These are phyloP conservation scores for Menidia beryllina DNA, from an alignment of 2,113 vertebrate species.

Conservation along the genomic window DNA sequence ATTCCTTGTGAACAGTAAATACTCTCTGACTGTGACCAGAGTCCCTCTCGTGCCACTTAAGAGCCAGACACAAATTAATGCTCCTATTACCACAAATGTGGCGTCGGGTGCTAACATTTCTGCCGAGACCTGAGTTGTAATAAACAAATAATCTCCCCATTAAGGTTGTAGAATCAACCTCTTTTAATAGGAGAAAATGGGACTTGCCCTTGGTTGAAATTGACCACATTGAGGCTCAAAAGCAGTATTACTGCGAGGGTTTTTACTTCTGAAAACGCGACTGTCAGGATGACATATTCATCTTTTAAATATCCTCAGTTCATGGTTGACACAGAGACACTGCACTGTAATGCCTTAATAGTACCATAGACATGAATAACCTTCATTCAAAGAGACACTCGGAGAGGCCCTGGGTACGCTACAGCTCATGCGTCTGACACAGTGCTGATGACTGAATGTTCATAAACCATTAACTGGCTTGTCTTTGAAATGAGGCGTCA, in stretches of 20 bases:
- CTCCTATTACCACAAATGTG: conserved; percentile 6
- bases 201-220: conserved; percentile 27
- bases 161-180: conserved; percentile 17
- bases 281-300: conserved; percentile 56
- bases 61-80: conserved; percentile 7
- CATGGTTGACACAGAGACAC: conserved; percentile 62
- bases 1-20: conserved; percentile 25
- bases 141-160: conserved; percentile 10
- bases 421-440: conserved; percentile 44
- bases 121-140: background rate
- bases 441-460: conserved; percentile 49
- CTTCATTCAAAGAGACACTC: conserved; percentile 44
- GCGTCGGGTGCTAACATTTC: conserved; percentile 32
- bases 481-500: conserved; percentile 35
- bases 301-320: conserved; percentile 50
- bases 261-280: conserved; percentile 37
- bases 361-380: conserved; percentile 61
- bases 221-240: conserved; percentile 26
- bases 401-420: conserved; percentile 35
- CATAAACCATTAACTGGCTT: conserved; percentile 31
- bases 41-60: conserved; percentile 5
- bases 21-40: background rate
- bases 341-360: conserved; percentile 78
- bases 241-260: conserved; percentile 20
- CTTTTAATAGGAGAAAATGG: conserved; percentile 23